Evolutionary conservation across 2,888 invertebrate genomes (phyloP).

Genomic region (Julus scanicus): DNA sequence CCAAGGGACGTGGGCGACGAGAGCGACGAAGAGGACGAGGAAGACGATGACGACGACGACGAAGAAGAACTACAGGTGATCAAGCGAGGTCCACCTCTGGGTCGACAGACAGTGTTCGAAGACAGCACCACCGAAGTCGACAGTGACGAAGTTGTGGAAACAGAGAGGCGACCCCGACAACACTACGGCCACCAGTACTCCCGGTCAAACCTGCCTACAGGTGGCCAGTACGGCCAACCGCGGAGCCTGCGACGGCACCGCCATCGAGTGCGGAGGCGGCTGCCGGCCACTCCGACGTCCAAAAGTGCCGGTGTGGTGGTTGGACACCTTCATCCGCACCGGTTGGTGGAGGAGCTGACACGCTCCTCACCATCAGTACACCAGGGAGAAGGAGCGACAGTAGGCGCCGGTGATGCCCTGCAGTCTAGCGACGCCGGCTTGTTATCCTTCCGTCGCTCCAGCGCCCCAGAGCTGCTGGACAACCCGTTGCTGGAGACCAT

Average conservation of each 20-base stretch:
- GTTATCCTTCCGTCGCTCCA: too few species aligned
- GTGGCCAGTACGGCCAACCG: background rate
- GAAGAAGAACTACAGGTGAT: background rate
- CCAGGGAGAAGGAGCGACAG: background rate
- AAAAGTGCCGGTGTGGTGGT: too few species aligned
- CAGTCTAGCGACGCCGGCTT: background rate
- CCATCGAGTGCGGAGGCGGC: background rate
- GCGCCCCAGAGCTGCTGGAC: slow-evolving; percentile 55
- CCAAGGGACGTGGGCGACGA: background rate
- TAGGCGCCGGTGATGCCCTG: background rate
- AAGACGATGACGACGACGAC: background rate
- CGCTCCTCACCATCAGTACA: slow-evolving; percentile 44
- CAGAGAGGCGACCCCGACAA: background rate
- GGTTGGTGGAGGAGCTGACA: slow-evolving; percentile 44
- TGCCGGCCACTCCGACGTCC: background rate
- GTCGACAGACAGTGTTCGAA: background rate
- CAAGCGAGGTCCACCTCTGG: background rate
- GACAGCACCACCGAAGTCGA: slow-evolving; percentile 11
- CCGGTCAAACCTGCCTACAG: slow-evolving; percentile 14
- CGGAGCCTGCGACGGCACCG: slow-evolving; percentile 27
- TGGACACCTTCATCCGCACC: slow-evolving; percentile 6
- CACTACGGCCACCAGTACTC: slow-evolving; percentile 49
- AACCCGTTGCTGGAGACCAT: slow-evolving; percentile 65
- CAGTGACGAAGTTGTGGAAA: background rate
- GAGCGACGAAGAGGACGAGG: background rate